Base-by-base conservation (phyloP, 2,113 vertebrate genomes). In the Aleadryas rufinucha region DNA sequence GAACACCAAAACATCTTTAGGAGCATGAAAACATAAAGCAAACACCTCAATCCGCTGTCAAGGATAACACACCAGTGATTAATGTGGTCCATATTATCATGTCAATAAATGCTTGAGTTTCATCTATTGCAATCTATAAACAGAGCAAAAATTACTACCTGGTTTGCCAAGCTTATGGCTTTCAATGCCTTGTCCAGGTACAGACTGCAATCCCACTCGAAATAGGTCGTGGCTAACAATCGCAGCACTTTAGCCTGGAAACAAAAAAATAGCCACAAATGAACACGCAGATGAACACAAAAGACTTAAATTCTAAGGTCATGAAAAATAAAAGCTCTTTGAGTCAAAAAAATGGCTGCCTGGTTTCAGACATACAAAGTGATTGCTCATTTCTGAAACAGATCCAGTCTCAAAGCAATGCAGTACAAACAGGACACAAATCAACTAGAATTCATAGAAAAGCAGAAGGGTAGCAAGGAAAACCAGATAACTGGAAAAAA, bases 191-290 rank as follows among this genome's bases (percentile, higher is more conserved):
- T 99, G 42, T 98, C 98, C 89, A 97, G 97, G 97, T 98, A 98
- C 49, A 95, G 95, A 63, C 69, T 97, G 93, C 95, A 97, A 72
- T 99, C 98, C 98, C 98, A 99, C 50, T 99, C 98, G 1, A 99
- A 93, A 97, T 99, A 99, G 82, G 97, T 97, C 12, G 98, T 99
- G 35, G 99, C 98, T 16, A 99, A 97, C 77, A 99, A 97, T n/a
- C 98, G 98, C 64, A 99, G 98, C 80, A 98, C 97, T 97, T 99
- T 99, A 84, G 99, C 98, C 99, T 99, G 92, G 44, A 91, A 94
- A 68, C 79, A 56, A 92, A 93, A 21, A 54, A 18, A 17, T 0
- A 68, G 27, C 20, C 20, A 74, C 37, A 49, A 5, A 14, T 2
- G 7, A 78, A 75, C 31, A 64, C 11, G 35, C 1, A 56, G 13